A percentile compares a stretch with the other conserved stretches of the same genome.
Conservation (phyloP, 2,797 vertebrate genomes). For the Phaenicophaeus curvirostris region DNA sequence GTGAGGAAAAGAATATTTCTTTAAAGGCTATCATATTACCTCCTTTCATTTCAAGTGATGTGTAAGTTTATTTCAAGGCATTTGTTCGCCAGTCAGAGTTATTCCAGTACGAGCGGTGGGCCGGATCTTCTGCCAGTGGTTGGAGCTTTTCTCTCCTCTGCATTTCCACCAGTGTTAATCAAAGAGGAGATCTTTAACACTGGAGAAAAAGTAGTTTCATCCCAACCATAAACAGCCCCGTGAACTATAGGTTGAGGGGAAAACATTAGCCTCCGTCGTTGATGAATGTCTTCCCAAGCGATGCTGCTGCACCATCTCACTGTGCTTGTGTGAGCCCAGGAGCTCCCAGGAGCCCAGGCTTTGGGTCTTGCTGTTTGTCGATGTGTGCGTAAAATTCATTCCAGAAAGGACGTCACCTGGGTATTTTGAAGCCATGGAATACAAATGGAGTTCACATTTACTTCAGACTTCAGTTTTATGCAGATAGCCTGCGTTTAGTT, state of each 20-base stretch:
- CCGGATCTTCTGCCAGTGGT: background rate
- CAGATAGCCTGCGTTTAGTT: background rate
- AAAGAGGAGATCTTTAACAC: background rate
- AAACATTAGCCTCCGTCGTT: background rate
- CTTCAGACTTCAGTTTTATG: background rate
- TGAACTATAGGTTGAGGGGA: background rate
- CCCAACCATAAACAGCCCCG: fast-evolving
- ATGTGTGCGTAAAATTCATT: background rate
- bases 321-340: background rate
- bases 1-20: background rate
- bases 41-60: background rate
- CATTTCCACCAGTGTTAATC: background rate
- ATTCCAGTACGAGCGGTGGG: background rate
- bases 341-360: background rate
- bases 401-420: background rate
- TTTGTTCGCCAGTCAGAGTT: background rate
- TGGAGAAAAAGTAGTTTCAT: background rate
- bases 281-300: too few relatives aligned
- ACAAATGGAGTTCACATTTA: background rate
- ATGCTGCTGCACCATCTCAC: background rate
- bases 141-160: background rate
- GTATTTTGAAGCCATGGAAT: background rate
- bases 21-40: background rate
- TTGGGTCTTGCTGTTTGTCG: background rate
- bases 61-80: background rate